These are phyloP conservation scores for Plagodis dolabraria DNA, from an alignment of 2,888 invertebrate species.

Conservation along the genomic window DNA sequence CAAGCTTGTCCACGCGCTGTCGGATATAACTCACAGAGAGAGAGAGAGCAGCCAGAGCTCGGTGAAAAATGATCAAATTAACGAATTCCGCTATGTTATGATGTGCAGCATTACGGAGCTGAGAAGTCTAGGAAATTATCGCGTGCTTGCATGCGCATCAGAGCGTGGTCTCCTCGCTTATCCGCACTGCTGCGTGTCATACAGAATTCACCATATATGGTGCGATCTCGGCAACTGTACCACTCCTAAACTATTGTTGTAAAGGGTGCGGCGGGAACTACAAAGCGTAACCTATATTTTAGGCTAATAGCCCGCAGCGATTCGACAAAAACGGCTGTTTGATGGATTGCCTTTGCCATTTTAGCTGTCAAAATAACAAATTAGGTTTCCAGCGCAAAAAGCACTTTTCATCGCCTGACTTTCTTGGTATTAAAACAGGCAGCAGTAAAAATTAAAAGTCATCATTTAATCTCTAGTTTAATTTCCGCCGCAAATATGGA, in stretches of 20 bases:
- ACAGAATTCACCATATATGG: constrained; percentile 78
- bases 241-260: constrained; percentile 46
- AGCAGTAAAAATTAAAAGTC: constrained; percentile 20
- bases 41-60: constrained; percentile 47
- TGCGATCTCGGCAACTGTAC: constrained; percentile 46
- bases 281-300: constrained; percentile 59
- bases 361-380: constrained; percentile 12
- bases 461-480: constrained; percentile 26
- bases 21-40: constrained; percentile 21
- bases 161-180: constrained; percentile 48
- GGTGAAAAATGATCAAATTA: constrained; percentile 52
- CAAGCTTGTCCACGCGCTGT: constrained; percentile 9
- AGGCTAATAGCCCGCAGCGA: constrained; percentile 33
- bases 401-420: not conserved
- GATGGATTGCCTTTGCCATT: constrained; percentile 16
- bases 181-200: constrained; percentile 58
- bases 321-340: constrained; percentile 1
- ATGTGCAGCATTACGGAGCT: constrained; percentile 23
- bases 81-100: constrained; percentile 47
- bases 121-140: constrained; percentile 16
- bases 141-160: constrained; percentile 42
- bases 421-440: constrained; percentile 20
- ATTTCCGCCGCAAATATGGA: constrained; percentile 41
- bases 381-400: constrained; percentile 9
- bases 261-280: constrained; percentile 66